A percentile compares a stretch with the other conserved stretches of the same genome.
Conservation (phyloP, 2,888 invertebrate species). For the Xiphydria camelus region DNA sequence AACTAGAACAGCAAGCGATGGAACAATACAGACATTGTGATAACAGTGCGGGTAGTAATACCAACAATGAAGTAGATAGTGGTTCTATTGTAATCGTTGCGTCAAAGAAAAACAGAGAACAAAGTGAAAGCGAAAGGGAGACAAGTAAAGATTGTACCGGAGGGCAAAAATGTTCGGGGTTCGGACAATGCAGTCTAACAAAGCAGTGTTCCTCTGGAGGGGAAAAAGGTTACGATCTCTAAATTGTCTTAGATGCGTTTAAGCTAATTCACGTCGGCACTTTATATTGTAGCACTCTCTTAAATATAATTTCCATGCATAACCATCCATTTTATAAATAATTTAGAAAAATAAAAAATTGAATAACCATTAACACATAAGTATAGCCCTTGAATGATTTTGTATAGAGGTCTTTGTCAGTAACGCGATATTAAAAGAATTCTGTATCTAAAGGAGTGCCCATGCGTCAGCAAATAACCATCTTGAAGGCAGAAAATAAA, state of each 20-base stretch:
- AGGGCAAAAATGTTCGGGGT: slow-evolving; percentile 25
- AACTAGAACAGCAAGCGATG: slow-evolving; percentile 49
- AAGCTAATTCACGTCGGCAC: no score
- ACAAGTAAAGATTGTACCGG: slow-evolving; percentile 2
- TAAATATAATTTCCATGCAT: no score
- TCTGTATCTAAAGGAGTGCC: slow-evolving; percentile 23
- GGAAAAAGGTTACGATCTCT: slow-evolving; percentile 15
- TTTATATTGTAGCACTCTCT: not conserved
- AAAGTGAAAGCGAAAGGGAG: not conserved
- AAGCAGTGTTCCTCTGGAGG: slow-evolving; percentile 5
- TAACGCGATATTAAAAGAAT: not conserved
- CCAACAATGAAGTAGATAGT: slow-evolving; percentile 2
- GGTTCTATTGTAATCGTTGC: no score
- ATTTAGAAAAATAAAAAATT: no score
- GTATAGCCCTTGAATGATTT: not conserved
- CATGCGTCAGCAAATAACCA: slow-evolving; percentile 15
- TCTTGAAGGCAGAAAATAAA: slow-evolving; percentile 23
- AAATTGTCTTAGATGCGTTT: no score
- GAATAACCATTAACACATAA: not conserved
- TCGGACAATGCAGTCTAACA: slow-evolving; percentile 27
- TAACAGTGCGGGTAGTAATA: slow-evolving; percentile 11
- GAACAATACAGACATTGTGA: slow-evolving; percentile 45
- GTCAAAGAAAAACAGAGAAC: not conserved
- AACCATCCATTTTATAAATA: no score
- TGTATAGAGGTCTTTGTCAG: not conserved